Evolutionary conservation across 1,140 invertebrate species (phyloP), one percentile per base, ranked within the genome.

Genomic region (Drosophila chauvacae): DNA sequence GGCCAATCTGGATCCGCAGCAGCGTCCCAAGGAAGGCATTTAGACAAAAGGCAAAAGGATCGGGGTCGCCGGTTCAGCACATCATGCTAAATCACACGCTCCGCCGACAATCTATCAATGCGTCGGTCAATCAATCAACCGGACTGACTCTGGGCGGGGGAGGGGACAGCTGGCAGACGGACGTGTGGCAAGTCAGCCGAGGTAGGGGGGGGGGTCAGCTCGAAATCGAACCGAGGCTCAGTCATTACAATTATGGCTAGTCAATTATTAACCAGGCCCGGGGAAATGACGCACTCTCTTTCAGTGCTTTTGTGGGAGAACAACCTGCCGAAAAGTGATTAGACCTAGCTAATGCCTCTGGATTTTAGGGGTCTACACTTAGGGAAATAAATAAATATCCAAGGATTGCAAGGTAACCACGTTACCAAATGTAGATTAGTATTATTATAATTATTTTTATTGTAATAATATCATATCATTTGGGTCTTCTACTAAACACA

Each of bases 71-170:
- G 20, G 44, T 28, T 44, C 41, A 50, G 33, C 28, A 41, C 55
- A 57, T 39, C 65, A 64, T 58, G 74, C 56, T 51, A 50, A 65
- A 56, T 75, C 65, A 72, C 72, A 78, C 44, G 63, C 61, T 69
- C 37, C 20, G 42, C 41, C 26, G 47, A 41, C 84, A 71, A 88
- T 88, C 84, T 90, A 88, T 88, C 84, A 88, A 90, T 63, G 73
- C 47, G 35, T 51, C 28, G 20, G 20, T 69, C 74, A 74, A 85
- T 85, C 82, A 74, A 78, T 83, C 84, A 88, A 53, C 13, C 30
- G 13, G 37, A 45, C 10, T 39, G 39, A 51, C 75, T 26, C 7
- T 16, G 16, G 42, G 33, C 13, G 39, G 30, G 23, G 23, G 16
- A 35, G 55, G 18, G 47, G 26, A 51, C 45, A 47, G 28, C 33